phyloP scores from a whole-genome alignment of 2,113 vertebrate species.

The Rhinichthys klamathensis region DNA sequence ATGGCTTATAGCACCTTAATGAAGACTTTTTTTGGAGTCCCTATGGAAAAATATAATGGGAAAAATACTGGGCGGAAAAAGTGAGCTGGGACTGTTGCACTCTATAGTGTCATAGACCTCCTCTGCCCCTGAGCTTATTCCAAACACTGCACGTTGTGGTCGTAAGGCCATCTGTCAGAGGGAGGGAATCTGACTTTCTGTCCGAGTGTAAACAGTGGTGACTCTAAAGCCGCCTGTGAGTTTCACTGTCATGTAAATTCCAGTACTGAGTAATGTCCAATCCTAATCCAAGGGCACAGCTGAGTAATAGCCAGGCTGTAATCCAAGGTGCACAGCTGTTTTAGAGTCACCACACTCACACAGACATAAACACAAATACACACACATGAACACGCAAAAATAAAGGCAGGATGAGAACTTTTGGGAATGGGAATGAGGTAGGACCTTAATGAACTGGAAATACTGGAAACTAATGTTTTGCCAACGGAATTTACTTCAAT shows the following conservation, averaged over 20 bases:
- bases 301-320: constrained; percentile 72
- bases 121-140: constrained; percentile 73
- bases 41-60: neutral
- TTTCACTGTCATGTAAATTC: constrained; percentile 80
- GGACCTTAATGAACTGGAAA: neutral
- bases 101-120: constrained; percentile 57
- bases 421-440: neutral
- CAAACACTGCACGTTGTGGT: constrained; percentile 78
- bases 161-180: constrained; percentile 78
- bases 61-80: neutral
- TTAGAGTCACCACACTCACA: constrained; percentile 62
- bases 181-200: constrained; percentile 73
- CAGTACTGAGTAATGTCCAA: constrained; percentile 53
- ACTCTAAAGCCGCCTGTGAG: constrained; percentile 71
- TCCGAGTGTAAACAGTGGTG: constrained; percentile 77
- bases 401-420: neutral
- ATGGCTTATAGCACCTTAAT: neutral
- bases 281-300: constrained; percentile 64
- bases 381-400: constrained; percentile 6
- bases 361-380: constrained; percentile 29
- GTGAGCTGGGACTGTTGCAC: neutral
- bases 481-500: neutral
- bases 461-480: neutral
- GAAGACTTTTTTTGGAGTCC: neutral
- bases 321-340: constrained; percentile 76